These are phyloP conservation scores for Linurgus olivaceus DNA, from an alignment of 2,797 vertebrate genomes.

Conservation along the genomic window DNA sequence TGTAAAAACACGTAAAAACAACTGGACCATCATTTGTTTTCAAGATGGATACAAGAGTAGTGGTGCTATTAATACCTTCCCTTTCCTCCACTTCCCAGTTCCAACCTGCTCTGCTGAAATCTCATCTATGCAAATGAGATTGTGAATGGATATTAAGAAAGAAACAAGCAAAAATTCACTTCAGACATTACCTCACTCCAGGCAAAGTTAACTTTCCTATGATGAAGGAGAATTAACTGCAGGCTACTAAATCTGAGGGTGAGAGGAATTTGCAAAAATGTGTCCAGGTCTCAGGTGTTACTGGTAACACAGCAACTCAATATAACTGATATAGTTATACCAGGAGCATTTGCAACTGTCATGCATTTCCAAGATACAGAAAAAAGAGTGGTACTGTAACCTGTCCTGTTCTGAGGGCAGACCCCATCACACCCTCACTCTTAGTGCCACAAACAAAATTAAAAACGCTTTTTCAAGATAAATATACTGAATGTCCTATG, in stretches of 20 bases:
- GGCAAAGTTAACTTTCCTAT: not conserved
- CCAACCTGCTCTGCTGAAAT: not conserved
- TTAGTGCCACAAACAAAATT: not conserved
- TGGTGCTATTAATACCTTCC: not conserved
- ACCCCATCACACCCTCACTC: not conserved
- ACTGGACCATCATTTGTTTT: not conserved
- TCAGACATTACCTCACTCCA: not conserved
- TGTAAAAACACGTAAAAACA: not conserved
- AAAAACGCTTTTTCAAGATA: not conserved
- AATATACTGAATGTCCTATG: not conserved
- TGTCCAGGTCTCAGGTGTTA: not conserved
- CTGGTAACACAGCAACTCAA: not conserved
- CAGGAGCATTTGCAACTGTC: not conserved
- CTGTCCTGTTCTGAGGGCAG: not conserved
- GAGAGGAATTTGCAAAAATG: not conserved
- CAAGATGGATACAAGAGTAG: not conserved
- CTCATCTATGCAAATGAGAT: not conserved
- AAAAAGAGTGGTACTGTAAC: not conserved
- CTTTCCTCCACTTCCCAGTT: not conserved
- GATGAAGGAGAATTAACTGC: not conserved
- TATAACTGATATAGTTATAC: not conserved
- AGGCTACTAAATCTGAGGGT: not conserved
- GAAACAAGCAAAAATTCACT: not conserved
- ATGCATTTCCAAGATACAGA: not conserved
- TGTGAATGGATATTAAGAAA: not conserved